Base-by-base conservation (phyloP, 2,113 vertebrate genomes). In the Mesitornis unicolor region DNA sequence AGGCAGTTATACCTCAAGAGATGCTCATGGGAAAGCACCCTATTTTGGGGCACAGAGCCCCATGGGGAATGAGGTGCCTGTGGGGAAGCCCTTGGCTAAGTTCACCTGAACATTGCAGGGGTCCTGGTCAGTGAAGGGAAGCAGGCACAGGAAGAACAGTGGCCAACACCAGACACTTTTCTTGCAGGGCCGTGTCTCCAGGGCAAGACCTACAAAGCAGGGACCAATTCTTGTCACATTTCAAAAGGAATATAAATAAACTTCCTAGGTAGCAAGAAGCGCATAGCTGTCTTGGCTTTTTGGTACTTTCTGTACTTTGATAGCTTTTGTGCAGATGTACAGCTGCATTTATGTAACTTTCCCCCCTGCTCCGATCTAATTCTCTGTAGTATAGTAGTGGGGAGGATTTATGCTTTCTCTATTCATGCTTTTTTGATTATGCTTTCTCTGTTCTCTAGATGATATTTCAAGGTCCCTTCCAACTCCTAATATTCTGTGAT, bases 341-440 rank as follows among this genome's bases (percentile, higher is more conserved):
- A 26, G 9, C 31, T 87, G 18, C 9, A 31, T 80, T 83, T 65
- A 36, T 35, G 9, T 25, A n/a, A 42, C 17, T 18, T 45, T 7
- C 1, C 11, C 4, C 2, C 0, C 0, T 13, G 3, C 36, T 22
- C 29, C 48, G 20, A 10, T 11, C 20, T 50, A 48, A 53, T 87
- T 82, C 18, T 11, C 9, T 64, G 15, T 38, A 47, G 24, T 18
- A 20, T 47, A 26, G 6, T 36, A 5, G 3, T 61, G 14, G 16
- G 19, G 13, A n/a, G 5, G 13, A 1, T 2, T 35, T 64, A 38
- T 57, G 19, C 24, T 77, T 89, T 84, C n/a, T 73, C 40, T 6
- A 29, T 47, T 54, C 7, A 59, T 60, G n/a, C n/a, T n/a, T n/a
- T n/a, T n/a, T n/a, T n/a, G 43, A 6, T n/a, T 63, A 36, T 56